phyloP scores from a whole-genome alignment of 2,113 vertebrate species.

The Corydoras sp. region DNA sequence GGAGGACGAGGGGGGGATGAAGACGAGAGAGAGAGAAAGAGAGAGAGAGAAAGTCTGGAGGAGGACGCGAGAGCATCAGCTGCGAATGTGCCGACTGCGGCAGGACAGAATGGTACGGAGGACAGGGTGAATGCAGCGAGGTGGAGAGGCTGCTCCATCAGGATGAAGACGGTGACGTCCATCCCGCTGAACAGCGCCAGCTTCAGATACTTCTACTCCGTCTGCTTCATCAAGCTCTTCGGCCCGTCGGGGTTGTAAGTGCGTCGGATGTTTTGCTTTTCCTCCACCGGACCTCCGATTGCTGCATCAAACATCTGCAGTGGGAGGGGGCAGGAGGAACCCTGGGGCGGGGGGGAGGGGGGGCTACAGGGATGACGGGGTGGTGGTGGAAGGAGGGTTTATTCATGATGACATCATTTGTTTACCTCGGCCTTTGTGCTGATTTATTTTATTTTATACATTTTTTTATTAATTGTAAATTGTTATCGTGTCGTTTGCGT shows the following conservation, averaged over 20 bases:
- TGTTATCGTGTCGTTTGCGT: too few relatives aligned
- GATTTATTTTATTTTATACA: too few relatives aligned
- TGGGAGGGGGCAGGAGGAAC: constrained; percentile 3
- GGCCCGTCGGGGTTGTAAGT: constrained; percentile 68
- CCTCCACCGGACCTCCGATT: constrained; percentile 49
- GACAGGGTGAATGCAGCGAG: constrained; percentile 30
- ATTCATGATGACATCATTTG: constrained; percentile 19
- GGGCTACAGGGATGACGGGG: neutral
- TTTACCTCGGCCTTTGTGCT: neutral
- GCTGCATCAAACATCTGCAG: constrained; percentile 47
- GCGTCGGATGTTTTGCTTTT: constrained; percentile 51
- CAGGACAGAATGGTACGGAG: neutral
- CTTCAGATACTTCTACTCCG: constrained; percentile 69
- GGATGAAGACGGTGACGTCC: constrained; percentile 61
- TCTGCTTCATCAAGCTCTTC: constrained; percentile 67
- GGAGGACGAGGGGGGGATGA: too few relatives aligned
- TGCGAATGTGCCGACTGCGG: neutral
- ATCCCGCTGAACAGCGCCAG: constrained; percentile 57
- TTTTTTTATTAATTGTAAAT: too few relatives aligned
- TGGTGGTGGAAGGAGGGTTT: neutral
- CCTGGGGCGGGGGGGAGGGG: too few relatives aligned
- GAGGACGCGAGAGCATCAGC: neutral
- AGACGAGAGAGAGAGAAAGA: neutral
- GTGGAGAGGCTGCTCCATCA: constrained; percentile 29
- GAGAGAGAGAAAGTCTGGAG: neutral